phyloP scores from a whole-genome alignment of 1,140 invertebrate genomes.

The Helicoverpa zea region DNA sequence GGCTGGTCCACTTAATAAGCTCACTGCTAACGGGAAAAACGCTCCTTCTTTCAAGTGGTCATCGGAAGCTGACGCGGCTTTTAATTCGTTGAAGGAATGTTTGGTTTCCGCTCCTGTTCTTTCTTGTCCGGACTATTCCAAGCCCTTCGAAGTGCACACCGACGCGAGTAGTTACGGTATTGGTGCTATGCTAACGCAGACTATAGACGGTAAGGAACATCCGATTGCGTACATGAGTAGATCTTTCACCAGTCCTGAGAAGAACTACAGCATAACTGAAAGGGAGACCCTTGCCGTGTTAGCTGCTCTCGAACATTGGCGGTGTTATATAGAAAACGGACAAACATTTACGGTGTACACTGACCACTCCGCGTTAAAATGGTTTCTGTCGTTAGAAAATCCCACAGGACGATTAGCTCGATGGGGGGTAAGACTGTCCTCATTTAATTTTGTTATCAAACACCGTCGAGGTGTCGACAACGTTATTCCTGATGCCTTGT shows the following conservation, averaged over 20 bases:
- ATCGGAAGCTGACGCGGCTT: neutral
- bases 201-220: conserved; percentile 46
- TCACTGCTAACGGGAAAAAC: conserved; percentile 15
- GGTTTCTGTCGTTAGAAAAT: conserved; percentile 6
- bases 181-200: conserved; percentile 56
- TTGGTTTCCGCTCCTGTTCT: conserved; percentile 55
- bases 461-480: conserved; percentile 6
- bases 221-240: no score
- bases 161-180: conserved; percentile 60
- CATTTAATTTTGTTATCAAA: conserved; percentile 26
- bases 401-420: conserved; percentile 12
- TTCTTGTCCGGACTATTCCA: conserved; percentile 54
- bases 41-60: conserved; percentile 20
- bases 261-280: conserved; percentile 27
- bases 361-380: conserved; percentile 7
- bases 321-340: conserved; percentile 8
- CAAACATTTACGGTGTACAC: conserved; percentile 12
- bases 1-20: conserved; percentile 23
- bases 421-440: conserved; percentile 12
- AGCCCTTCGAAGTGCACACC: conserved; percentile 57
- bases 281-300: neutral
- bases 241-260: neutral
- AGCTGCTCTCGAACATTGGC: conserved; percentile 19
- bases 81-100: conserved; percentile 35
- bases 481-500: neutral